A percentile compares a stretch with the other conserved stretches of the same genome.
These are phyloP conservation scores for Sebastes ruberrimus DNA, from an alignment of 2,797 vertebrate genomes.

Conservation along the genomic window DNA sequence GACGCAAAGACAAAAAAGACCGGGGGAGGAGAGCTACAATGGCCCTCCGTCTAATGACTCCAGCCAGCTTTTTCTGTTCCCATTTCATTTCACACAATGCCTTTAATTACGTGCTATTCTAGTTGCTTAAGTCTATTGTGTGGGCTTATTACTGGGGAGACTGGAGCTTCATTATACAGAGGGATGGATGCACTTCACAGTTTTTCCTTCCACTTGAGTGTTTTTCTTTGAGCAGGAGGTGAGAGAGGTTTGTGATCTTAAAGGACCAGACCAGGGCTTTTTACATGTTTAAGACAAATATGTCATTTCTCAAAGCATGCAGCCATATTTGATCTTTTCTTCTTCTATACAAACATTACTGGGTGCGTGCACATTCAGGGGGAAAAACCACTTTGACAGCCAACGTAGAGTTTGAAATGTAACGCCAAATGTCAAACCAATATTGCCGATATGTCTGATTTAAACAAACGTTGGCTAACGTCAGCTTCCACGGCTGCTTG, in stretches of 20 bases:
- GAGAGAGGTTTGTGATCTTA: background rate
- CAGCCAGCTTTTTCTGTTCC: conserved; percentile 32
- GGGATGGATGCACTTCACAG: conserved; percentile 14
- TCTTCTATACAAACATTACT: no score
- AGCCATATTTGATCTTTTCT: background rate
- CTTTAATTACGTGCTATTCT: conserved; percentile 63
- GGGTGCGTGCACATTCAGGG: no score
- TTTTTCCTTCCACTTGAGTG: background rate
- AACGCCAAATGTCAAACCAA: no score
- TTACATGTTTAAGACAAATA: background rate
- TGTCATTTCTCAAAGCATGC: background rate
- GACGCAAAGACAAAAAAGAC: conserved; percentile 50
- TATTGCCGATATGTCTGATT: no score
- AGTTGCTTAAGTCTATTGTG: conserved; percentile 51
- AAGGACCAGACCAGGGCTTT: fast-evolving
- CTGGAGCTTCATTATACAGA: conserved; percentile 21
- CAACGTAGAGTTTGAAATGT: no score
- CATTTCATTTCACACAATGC: conserved; percentile 65
- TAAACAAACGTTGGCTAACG: no score
- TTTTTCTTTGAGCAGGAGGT: background rate
- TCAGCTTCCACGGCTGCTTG: fast-evolving
- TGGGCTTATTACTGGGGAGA: conserved; percentile 19
- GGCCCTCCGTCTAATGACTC: conserved; percentile 57
- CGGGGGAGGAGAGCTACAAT: conserved; percentile 48
- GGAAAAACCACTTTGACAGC: fast-evolving